Base-by-base conservation (phyloP, 2,888 invertebrate genomes). In the Iselma pallidipennis region DNA sequence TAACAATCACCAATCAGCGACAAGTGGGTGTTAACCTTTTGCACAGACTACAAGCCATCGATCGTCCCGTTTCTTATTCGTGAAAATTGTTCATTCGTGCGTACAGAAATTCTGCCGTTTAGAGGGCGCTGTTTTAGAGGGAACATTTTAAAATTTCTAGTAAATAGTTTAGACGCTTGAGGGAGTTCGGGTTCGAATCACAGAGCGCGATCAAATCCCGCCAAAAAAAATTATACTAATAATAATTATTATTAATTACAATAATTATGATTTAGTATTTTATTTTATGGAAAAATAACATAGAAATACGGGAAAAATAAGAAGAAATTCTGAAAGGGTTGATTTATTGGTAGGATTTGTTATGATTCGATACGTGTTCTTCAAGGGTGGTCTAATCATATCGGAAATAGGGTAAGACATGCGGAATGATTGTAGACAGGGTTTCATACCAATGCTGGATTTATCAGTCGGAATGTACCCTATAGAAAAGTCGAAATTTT, bases 341-440 rank as follows among this genome's bases (percentile, higher is more conserved):
- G 42, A 42, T 42, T 42, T 42, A 42, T 42, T 42, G 74, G 7
- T 42, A 4, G 77, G 76, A 78, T 78, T 77, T 77, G 76, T 77
- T 77, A 75, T 76, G 74, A 75, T 76, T 76, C 76, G 71, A 74
- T 75, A 74, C 75, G 71, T 70, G 74, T 70, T 59, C 55, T 62
- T 16, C 19, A 3, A 42, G 64, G 61, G 58, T 54, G 63, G 59
- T 59, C 75, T 78, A 79, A 79, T 78, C 78, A 79, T 78, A 78
- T 78, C 76, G 78, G 79, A 79, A 79, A 80, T 78, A 72, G 75
- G 73, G 78, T 78, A 76, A 78, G 79, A 80, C 80, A 80, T 80
- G 79, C 79, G 80, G 80, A 80, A 80, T 80, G 77, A 80, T 80
- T 80, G 78, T 75, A 71, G 71, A 64, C 57, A 50, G 62, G 25